These are phyloP conservation scores for Strix aluco DNA, from an alignment of 2,113 vertebrate species.

Conservation along the genomic window DNA sequence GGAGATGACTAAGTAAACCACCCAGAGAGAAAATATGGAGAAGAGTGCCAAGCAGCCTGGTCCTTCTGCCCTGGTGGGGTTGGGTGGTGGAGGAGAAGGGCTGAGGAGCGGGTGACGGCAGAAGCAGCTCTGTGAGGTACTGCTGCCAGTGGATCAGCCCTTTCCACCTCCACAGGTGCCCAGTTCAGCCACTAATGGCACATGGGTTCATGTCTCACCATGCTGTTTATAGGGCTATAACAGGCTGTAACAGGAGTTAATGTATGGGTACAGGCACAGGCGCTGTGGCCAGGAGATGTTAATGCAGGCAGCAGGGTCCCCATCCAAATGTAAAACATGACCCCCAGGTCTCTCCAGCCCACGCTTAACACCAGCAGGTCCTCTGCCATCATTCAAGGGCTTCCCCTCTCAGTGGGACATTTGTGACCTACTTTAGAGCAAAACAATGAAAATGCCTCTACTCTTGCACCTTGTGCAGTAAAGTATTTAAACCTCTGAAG, in stretches of 20 bases:
- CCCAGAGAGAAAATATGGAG: not conserved
- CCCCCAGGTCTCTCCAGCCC: slow-evolving; percentile 1
- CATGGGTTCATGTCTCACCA: not conserved
- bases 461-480: slow-evolving; percentile 25
- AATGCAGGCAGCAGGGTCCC: not conserved
- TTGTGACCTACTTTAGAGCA: slow-evolving; percentile 18
- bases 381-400: not conserved
- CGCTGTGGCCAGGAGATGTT: not conserved
- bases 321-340: slow-evolving; percentile 55
- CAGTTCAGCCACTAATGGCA: not conserved
- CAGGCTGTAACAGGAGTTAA: slow-evolving; percentile 40
- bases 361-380: not conserved
- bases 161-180: not conserved
- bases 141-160: not conserved
- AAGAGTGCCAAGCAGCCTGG: not conserved
- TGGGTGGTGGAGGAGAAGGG: not conserved
- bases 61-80: not conserved
- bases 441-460: not conserved
- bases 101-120: not conserved
- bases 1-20: not conserved
- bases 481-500: slow-evolving; percentile 49
- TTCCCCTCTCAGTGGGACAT: not conserved
- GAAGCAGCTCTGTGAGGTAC: accelerated
- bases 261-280: slow-evolving; percentile 8
- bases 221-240: slow-evolving; percentile 21